Percentiles rank a stretch among this genome's conserved stretches.
These are phyloP conservation scores for Lampropteryx suffumata DNA, from an alignment of 2,888 invertebrate species.

Conservation along the genomic window DNA sequence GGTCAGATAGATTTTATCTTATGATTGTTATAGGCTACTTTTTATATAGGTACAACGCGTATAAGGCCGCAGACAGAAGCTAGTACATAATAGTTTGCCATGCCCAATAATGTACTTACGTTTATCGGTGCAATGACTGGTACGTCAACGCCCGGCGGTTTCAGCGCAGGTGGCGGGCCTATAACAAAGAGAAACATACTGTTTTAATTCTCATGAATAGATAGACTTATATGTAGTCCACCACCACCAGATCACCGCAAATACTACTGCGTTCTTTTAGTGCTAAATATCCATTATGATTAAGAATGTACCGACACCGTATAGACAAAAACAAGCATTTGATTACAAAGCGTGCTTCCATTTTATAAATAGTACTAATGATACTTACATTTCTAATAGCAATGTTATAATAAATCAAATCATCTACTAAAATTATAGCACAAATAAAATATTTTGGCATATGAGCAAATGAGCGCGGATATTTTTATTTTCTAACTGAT, in stretches of 20 bases:
- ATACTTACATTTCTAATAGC: not conserved
- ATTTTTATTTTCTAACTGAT: no score
- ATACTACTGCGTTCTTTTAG: constrained; percentile 11
- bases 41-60: no score
- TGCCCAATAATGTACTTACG: constrained; percentile 60
- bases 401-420: not conserved
- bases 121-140: constrained; percentile 55
- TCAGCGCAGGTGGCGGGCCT: constrained; percentile 62
- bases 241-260: constrained; percentile 15
- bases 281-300: constrained; percentile 1
- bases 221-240: not conserved
- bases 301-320: not conserved
- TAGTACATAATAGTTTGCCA: no score
- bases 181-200: constrained; percentile 47
- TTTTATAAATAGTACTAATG: not conserved
- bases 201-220: constrained; percentile 2
- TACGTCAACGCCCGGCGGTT: constrained; percentile 72
- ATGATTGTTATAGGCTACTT: no score
- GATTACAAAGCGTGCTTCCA: not conserved
- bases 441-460: not conserved
- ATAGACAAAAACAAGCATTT: no score
- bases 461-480: no score
- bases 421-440: not conserved
- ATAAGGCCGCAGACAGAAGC: no score
- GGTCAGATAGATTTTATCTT: no score